Conservation (phyloP, 2,113 vertebrate species). For the Lagenorhynchus albirostris region DNA sequence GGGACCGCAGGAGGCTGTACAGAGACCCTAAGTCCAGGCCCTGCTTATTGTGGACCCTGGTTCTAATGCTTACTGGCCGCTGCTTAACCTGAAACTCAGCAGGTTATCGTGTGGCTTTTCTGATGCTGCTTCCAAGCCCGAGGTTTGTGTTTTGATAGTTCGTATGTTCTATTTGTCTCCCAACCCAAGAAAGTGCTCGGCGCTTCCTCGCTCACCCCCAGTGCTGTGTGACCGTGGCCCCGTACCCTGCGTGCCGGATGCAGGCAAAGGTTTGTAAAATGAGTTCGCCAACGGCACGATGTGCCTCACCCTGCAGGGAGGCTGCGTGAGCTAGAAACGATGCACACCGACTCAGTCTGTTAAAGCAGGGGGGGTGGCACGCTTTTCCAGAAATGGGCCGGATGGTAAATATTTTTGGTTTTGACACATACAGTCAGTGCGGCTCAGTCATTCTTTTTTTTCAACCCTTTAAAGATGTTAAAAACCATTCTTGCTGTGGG, state of each 20-base stretch:
- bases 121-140: not conserved
- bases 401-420: not conserved
- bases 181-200: not conserved
- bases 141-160: not conserved
- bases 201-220: not conserved
- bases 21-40: not conserved
- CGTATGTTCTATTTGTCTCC: not conserved
- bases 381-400: not conserved
- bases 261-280: not conserved
- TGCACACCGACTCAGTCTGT: fast-evolving
- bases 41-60: fast-evolving
- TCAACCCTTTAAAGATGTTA: not conserved
- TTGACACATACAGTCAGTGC: not conserved
- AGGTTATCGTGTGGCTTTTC: fast-evolving
- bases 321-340: fast-evolving
- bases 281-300: fast-evolving
- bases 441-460: not conserved
- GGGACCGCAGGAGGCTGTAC: fast-evolving
- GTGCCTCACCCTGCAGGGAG: not conserved
- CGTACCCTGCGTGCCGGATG: fast-evolving
- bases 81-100: not conserved
- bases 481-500: not conserved
- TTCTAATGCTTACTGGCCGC: not conserved
- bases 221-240: fast-evolving
- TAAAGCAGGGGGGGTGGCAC: not conserved